Evolutionary conservation across 2,113 vertebrate species (phyloP), one percentile per base, ranked within the genome.

Genomic region (Pungitius pungitius): DNA sequence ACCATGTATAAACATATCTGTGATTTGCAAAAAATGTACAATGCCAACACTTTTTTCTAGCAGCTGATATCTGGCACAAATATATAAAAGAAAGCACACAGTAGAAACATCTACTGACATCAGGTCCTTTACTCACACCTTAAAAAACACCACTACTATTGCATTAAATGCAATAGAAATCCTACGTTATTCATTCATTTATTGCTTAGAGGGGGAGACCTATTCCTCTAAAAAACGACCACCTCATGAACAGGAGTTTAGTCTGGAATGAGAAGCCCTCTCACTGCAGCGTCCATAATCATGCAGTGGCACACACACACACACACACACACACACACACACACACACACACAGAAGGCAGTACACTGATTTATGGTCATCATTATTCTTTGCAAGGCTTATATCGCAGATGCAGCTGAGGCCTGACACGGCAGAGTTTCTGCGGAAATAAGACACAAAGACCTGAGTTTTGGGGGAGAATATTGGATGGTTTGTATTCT

Each of bases 281-380:
- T 82, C 27, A 26, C 58, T 52, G 64, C 14, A 57, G 20, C 64
- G 75, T 68, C 30, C 24, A 55, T 73, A 73, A 86, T 86, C 64
- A 69, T 63, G 52, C 69, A 55, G 40, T 52, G 47, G 68, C 64
- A 80, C 73, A 80, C 61, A 62, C 68, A 60, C 30, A 30, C 30
- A 30, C 30, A 30, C 30, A 30, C 30, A 30, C 30, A 30, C 30
- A 30, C 30, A 30, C 30, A 30, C 30, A 30, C 30, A 30, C 30
- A 30, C 30, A 30, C 64, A 80, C 73, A 80, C 61, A 62, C 68
- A 60, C 63, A 74, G 58, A 73, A 76, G 71, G 49, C 45, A 59
- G 62, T 57, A 60, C 68, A 20, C 68, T 90, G 87, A 89, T 90
- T 89, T 88, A 89, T 85, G 82, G 73, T 78, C 51, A 59, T 85